phyloP scores from a whole-genome alignment of 2,113 vertebrate species.

The Chinchilla lanigera region DNA sequence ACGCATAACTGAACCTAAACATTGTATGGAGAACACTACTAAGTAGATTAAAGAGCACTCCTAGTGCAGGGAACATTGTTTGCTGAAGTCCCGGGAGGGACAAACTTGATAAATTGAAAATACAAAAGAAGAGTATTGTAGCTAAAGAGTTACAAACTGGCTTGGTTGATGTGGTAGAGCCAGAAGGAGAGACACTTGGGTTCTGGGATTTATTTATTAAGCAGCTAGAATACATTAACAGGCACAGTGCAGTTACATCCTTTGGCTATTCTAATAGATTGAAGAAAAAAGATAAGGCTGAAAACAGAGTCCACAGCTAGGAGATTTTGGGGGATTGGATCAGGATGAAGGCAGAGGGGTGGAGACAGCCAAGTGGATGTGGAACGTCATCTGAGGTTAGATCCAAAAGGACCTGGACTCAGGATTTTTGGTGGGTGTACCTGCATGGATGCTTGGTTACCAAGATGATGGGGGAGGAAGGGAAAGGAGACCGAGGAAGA shows the following conservation, averaged over 20 bases:
- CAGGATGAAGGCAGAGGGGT: neutral
- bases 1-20: neutral
- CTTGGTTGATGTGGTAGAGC: fast-evolving
- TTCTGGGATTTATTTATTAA: neutral
- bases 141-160: too few relatives aligned
- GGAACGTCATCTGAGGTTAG: neutral
- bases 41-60: neutral
- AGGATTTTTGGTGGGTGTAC: neutral
- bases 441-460: neutral
- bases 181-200: neutral
- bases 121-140: fast-evolving
- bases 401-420: neutral
- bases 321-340: neutral
- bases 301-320: fast-evolving
- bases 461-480: neutral
- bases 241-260: fast-evolving
- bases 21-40: neutral
- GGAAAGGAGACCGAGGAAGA: neutral
- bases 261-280: neutral
- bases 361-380: neutral
- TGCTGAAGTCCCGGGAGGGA: neutral
- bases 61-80: neutral
- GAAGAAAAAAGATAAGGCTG: neutral
- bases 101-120: neutral
- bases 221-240: neutral